Percentiles rank a stretch among this genome's conserved stretches.
Evolutionary conservation across 1,140 invertebrate genomes (phyloP).

Genomic region (Antheraea mylitta): DNA sequence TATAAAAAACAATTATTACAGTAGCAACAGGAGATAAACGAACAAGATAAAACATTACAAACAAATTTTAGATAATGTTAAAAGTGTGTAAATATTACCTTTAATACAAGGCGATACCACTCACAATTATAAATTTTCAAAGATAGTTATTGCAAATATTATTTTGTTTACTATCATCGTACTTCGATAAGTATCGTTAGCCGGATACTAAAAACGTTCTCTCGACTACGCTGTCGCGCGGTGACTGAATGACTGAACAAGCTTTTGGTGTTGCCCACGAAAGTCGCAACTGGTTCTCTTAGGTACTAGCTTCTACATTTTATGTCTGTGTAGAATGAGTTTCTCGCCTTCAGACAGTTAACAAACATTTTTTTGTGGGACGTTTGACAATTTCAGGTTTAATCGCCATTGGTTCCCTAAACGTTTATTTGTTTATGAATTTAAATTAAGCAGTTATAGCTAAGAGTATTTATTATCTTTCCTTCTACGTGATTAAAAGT

Average conservation of each 20-base stretch:
- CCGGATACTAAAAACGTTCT: slow-evolving; percentile 13
- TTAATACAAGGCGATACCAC: slow-evolving; percentile 9
- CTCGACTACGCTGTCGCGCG: slow-evolving; percentile 14
- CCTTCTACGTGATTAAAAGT: no score
- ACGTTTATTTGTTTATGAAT: no score
- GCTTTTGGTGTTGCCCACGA: slow-evolving; percentile 4
- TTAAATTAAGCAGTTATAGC: no score
- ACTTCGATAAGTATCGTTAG: slow-evolving; percentile 9
- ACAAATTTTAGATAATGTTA: not conserved
- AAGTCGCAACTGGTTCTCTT: not conserved
- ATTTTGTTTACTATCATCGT: slow-evolving; percentile 32
- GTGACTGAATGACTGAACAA: slow-evolving; percentile 16
- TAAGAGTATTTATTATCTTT: no score
- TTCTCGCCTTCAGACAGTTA: no score
- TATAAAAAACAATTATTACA: no score
- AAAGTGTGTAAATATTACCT: slow-evolving; percentile 15
- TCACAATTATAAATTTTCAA: not conserved
- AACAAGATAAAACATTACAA: not conserved
- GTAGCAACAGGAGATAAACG: not conserved
- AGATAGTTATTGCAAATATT: not conserved
- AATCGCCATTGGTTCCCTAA: no score
- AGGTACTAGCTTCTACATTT: not conserved
- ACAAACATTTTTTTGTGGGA: no score
- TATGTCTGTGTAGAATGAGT: not conserved
- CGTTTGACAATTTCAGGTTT: no score